Conservation (phyloP, 2,113 vertebrate genomes). For the human region DNA sequence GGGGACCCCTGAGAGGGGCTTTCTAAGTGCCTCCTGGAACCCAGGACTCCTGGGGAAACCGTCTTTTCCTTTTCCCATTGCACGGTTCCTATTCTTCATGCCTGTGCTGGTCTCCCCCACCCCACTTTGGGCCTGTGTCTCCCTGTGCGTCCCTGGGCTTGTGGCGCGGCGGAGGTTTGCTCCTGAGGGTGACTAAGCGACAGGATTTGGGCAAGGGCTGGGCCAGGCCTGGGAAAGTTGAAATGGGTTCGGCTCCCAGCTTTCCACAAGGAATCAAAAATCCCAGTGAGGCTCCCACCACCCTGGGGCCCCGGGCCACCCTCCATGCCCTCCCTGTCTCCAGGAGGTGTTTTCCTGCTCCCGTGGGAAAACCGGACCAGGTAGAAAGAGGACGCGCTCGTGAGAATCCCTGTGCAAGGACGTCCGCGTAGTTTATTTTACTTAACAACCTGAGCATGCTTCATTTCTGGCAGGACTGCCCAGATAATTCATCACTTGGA, state of each 20-base stretch:
- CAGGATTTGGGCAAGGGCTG: background rate
- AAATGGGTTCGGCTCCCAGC: fast-evolving
- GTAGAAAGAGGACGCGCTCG: fast-evolving
- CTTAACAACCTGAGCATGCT: background rate
- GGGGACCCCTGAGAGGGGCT: background rate
- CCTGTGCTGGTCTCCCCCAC: background rate
- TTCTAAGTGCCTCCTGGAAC: background rate
- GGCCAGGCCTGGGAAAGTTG: background rate
- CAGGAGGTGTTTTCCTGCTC: background rate
- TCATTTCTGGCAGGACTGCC: background rate
- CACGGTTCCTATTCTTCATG: background rate
- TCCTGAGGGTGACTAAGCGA: fast-evolving
- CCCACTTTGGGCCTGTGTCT: background rate
- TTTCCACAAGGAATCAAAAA: fast-evolving
- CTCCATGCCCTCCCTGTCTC: too few species aligned
- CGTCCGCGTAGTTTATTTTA: fast-evolving
- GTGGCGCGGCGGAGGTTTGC: fast-evolving
- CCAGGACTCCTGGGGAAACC: background rate
- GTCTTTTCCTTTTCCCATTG: background rate
- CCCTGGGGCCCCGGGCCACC: fast-evolving
- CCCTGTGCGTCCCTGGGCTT: background rate
- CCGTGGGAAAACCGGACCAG: background rate
- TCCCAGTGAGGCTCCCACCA: fast-evolving
- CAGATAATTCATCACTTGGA: background rate
- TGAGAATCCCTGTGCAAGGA: fast-evolving